Base-by-base conservation (phyloP, 2,797 vertebrate species). In the Sebastes minor region DNA sequence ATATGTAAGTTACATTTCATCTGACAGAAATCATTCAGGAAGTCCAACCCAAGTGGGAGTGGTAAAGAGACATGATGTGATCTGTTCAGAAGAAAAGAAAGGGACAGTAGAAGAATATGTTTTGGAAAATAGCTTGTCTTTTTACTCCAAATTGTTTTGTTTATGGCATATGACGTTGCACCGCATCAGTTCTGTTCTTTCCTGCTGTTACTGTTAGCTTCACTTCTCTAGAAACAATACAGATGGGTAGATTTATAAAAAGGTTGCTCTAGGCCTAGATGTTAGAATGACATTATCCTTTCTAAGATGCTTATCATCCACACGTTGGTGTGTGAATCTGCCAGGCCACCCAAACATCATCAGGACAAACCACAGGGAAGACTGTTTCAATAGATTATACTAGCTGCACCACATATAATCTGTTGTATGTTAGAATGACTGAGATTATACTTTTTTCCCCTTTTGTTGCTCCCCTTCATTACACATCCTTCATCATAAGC, bases 1-100 rank as follows among this genome's bases (percentile, higher is more conserved):
- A 94, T 88, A 83, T 93, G 92, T 68, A 88, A 87, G 83, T 91
- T 90, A 68, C 72, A 91, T 93, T 92, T 88, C 78, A 85, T 85
- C 80, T 81, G 49, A 70, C 74, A 80, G 68, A 82, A 89, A 86
- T 89, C 77, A 12, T 59, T 74, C 80, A 81, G 74, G 68, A 85
- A 75, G 74, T 87, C 66, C 73, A 57, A 67, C 53, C 55, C 28
- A 81, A 76, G 78, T 78, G n/a, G 79, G 69, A 18, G 66, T 28
- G 30, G 74, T 35, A 8, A 60, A 80, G 64, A 81, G 46, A 80
- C 25, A 22, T 38, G 56, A 49, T 67, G 70, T 55, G 46, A 72
- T 71, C 67, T 27, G n/a, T 57, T 30, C 25, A 27, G 55, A 27
- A 18, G 16, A 66, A 71, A 72, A 69, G 33, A 57, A 18, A 61